Conservation (phyloP, 2,113 vertebrate species). For the Aramus guarauna region DNA sequence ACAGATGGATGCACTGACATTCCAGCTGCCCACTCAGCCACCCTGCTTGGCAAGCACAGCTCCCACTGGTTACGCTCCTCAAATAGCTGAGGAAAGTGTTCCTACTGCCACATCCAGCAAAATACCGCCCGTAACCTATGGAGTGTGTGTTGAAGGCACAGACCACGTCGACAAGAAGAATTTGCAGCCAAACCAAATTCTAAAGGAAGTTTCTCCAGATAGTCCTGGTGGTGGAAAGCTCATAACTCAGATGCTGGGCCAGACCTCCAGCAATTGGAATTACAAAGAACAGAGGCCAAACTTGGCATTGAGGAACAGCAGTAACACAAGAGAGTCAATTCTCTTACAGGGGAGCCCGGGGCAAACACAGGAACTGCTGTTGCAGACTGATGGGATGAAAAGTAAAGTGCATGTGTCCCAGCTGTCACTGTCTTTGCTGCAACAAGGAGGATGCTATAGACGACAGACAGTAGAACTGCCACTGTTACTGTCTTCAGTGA, state of each 20-base stretch:
- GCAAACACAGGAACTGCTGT: background rate
- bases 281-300: slow-evolving; percentile 17
- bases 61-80: background rate
- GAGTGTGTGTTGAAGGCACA: background rate
- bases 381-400: background rate
- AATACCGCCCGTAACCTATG: background rate
- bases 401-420: accelerated
- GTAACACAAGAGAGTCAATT: background rate
- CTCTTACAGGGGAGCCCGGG: background rate
- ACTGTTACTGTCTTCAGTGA: background rate
- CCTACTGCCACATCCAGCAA: accelerated
- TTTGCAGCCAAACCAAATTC: accelerated
- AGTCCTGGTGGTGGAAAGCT: background rate
- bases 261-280: background rate
- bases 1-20: background rate
- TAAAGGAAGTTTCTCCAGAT: background rate
- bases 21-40: background rate
- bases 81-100: accelerated
- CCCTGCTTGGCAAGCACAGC: background rate
- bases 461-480: background rate
- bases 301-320: background rate
- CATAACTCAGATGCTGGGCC: background rate
- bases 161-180: background rate
- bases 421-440: background rate
- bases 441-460: background rate